Conservation (phyloP, 2,797 vertebrate genomes). For the Microctenopoma lineatum region DNA sequence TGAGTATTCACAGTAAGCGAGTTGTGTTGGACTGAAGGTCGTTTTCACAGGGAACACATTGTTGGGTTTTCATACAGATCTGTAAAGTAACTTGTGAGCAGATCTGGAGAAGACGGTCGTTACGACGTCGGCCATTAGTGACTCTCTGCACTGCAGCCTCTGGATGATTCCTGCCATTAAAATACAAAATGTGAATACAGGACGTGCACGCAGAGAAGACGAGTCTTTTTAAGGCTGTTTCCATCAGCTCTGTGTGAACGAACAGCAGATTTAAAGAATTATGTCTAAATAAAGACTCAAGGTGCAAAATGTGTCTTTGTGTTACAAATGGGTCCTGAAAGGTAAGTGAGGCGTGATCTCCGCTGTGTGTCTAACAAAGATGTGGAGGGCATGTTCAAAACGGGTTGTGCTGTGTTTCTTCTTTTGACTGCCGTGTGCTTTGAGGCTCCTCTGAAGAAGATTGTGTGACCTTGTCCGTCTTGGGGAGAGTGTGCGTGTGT, state of each 20-base stretch:
- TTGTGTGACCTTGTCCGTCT: conserved; percentile 74
- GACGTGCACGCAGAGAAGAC: not conserved
- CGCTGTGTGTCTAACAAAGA: not conserved
- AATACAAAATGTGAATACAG: not conserved
- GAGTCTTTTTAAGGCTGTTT: not conserved
- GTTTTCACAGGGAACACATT: not conserved
- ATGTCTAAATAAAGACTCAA: not conserved
- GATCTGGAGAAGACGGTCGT: not conserved
- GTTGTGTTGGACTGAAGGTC: not conserved
- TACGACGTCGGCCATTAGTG: not conserved
- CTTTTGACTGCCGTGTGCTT: conserved; percentile 40
- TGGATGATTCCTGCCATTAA: conserved; percentile 5
- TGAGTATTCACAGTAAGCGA: not conserved
- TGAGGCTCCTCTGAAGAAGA: conserved; percentile 51
- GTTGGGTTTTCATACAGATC: conserved; percentile 5
- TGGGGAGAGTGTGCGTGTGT: conserved; percentile 61
- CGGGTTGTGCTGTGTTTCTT: not conserved
- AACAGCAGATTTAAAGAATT: not conserved
- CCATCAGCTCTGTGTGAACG: not conserved
- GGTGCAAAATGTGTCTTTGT: not conserved
- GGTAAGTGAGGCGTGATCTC: too few species aligned
- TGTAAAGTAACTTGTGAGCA: not conserved
- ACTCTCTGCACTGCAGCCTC: not conserved
- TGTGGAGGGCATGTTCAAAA: conserved; percentile 3
- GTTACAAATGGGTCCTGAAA: not conserved